These are phyloP conservation scores for Astropecten irregularis DNA, from an alignment of 53 echinoderm and acorn worm species.

Conservation along the genomic window DNA sequence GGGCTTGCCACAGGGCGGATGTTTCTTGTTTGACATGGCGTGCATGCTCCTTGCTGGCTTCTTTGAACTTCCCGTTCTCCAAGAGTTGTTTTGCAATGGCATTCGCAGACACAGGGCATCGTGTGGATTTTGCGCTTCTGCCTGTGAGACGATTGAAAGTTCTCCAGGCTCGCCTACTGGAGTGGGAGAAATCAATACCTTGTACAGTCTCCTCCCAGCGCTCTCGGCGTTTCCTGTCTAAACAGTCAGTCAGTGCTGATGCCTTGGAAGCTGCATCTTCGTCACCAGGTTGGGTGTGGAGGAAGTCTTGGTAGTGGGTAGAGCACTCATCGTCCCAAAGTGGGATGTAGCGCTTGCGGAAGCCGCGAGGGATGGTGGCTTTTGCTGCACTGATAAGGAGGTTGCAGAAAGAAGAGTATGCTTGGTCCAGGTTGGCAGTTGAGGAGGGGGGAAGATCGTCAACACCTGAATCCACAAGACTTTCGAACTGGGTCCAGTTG, in stretches of 20 bases:
- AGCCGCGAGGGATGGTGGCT: not conserved
- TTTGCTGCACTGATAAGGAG: conserved; percentile 7
- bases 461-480: too few relatives aligned
- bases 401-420: conserved; percentile 13
- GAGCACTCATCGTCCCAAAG: too few relatives aligned
- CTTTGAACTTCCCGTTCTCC: conserved; percentile 31
- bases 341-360: conserved; percentile 2
- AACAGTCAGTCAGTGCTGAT: too few relatives aligned
- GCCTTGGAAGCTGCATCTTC: too few relatives aligned
- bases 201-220: not conserved
- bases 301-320: too few relatives aligned
- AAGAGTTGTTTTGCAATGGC: conserved; percentile 55
- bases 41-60: conserved; percentile 34
- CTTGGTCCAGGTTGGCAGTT: conserved; percentile 18
- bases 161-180: conserved; percentile 1
- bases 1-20: conserved; percentile 29
- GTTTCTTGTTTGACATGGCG: not conserved
- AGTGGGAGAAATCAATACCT: conserved; percentile 5
- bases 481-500: not conserved
- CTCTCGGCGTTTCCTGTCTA: not conserved
- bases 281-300: too few relatives aligned
- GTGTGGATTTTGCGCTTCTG: conserved; percentile 3
- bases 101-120: conserved; percentile 50
- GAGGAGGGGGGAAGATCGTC: too few relatives aligned
- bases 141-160: conserved; percentile 46